These are phyloP conservation scores for Tigriopus californicus DNA, from an alignment of 2,888 invertebrate genomes.

Conservation along the genomic window DNA sequence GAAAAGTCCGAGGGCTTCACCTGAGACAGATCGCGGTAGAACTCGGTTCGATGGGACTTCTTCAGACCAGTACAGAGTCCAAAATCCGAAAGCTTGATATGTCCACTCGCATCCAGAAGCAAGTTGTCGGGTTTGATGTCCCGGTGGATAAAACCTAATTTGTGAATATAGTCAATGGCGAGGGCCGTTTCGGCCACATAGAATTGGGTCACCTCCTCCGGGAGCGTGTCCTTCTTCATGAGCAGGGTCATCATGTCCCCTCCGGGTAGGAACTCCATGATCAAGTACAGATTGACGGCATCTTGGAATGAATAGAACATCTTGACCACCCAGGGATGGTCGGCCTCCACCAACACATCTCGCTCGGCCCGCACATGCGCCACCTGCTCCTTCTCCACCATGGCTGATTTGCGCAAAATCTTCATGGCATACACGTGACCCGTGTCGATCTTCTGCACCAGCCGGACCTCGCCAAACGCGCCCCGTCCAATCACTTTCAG, in stretches of 20 bases:
- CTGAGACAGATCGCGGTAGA: slow-evolving; percentile 65
- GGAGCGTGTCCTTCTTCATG: slow-evolving; percentile 97
- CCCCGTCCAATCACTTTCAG: slow-evolving; percentile 83
- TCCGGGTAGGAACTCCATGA: slow-evolving; percentile 99
- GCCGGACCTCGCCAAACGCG: slow-evolving; percentile 80
- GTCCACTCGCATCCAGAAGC: slow-evolving; percentile 87
- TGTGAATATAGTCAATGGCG: slow-evolving; percentile 98
- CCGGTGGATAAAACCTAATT: slow-evolving; percentile 86
- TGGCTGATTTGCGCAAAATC: slow-evolving; percentile 92
- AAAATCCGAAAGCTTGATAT: slow-evolving; percentile 94
- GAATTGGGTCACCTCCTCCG: slow-evolving; percentile 97
- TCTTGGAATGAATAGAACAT: slow-evolving; percentile 99
- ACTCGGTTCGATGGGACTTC: slow-evolving; percentile 95
- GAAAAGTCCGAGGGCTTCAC: slow-evolving; percentile 12
- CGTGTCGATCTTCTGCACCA: slow-evolving; percentile 98
- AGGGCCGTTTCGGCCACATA: slow-evolving; percentile 96
- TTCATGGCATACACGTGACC: slow-evolving; percentile 99
- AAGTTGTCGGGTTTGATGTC: slow-evolving; percentile 99
- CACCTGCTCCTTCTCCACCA: slow-evolving; percentile 96
- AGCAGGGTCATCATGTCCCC: slow-evolving; percentile 97
- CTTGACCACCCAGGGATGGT: slow-evolving; percentile 99
- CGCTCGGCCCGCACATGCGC: slow-evolving; percentile 97
- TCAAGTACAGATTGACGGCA: slow-evolving; percentile 90
- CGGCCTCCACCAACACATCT: slow-evolving; percentile 94
- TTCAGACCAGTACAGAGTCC: slow-evolving; percentile 97